Percentiles rank a stretch among this genome's conserved stretches.
phyloP scores from a whole-genome alignment of 2,113 vertebrate species.

The Plestiodon gilberti region DNA sequence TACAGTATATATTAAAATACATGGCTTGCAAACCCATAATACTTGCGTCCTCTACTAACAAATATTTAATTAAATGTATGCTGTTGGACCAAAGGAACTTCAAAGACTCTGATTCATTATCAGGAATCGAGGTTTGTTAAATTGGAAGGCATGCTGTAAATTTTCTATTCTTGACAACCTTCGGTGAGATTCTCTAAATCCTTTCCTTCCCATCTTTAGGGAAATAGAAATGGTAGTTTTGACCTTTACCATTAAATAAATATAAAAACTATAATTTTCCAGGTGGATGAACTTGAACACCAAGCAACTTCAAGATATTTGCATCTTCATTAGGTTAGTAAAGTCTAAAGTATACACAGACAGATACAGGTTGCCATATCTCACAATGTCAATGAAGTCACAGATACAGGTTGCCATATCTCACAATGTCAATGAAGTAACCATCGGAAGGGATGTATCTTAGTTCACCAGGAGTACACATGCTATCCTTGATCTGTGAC shows the following conservation, averaged over 20 bases:
- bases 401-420: background rate
- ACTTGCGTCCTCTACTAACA: too few relatives aligned
- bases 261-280: slow-evolving; percentile 13
- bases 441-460: background rate
- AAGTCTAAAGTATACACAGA: slow-evolving; percentile 31
- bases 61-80: background rate
- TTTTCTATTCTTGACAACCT: slow-evolving; percentile 3
- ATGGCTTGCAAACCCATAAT: too few relatives aligned
- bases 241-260: slow-evolving; percentile 33
- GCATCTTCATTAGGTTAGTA: slow-evolving; percentile 42
- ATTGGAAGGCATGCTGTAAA: background rate
- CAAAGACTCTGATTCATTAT: background rate
- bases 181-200: background rate
- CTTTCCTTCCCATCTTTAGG: background rate
- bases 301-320: slow-evolving; percentile 31
- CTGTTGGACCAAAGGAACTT: background rate
- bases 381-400: background rate
- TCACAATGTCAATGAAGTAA: slow-evolving; percentile 29
- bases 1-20: too few relatives aligned
- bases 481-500: slow-evolving; percentile 6
- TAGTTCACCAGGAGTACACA: slow-evolving; percentile 14
- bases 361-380: too few relatives aligned
- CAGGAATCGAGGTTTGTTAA: background rate
- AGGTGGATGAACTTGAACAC: slow-evolving; percentile 30
- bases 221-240: slow-evolving; percentile 6